Evolutionary conservation across 2,113 vertebrate genomes (phyloP), one percentile per base, ranked within the genome.

Genomic region (Pomatostomus ruficeps): DNA sequence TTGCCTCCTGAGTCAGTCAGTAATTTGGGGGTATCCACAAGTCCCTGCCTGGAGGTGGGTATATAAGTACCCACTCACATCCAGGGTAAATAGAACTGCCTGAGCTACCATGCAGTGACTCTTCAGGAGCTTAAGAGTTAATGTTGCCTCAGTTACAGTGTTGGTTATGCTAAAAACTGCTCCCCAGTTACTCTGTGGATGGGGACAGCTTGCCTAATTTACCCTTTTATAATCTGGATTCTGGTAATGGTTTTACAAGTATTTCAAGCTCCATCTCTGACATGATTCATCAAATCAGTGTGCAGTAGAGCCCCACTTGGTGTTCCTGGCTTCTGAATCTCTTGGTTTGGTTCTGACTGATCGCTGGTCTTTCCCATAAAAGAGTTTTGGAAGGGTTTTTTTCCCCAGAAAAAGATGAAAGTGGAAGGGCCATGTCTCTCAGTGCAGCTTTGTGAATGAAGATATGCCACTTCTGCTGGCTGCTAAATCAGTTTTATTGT

Each of bases 11-110:
- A 93, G 95, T 96, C 93, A 97, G 96, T 89, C 77, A 94, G 97
- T 97, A 97, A 97, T 97, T 97, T 98, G 96, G 96, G 95, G 94
- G 94, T 74, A 96, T 91, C 93, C 96, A 95, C 97, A 97, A 97
- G 97, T 94, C 94, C 73, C 20, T 97, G 97, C 96, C 96, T 96
- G 96, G 96, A 97, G 93, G 97, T 97, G 96, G 94, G 90, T 95
- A 91, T 78, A 3, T 79, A 96, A 97, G 95, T 90, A 84, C 96
- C 94, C 94, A 45, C 51, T 91, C 61, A 38, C 42, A 65, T 62
- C 58, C 93, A 95, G 63, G 91, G 93, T 97, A 98, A 98, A 97
- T 87, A 97, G 93, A 97, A 90, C 85, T 96, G 91, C 72, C 15
- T 97, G 87, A 96, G 95, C 94, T 94, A 36, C 91, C 74, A 51